These are phyloP conservation scores for Pseudomugil tenellus DNA, from an alignment of 2,797 vertebrate species.

Conservation along the genomic window DNA sequence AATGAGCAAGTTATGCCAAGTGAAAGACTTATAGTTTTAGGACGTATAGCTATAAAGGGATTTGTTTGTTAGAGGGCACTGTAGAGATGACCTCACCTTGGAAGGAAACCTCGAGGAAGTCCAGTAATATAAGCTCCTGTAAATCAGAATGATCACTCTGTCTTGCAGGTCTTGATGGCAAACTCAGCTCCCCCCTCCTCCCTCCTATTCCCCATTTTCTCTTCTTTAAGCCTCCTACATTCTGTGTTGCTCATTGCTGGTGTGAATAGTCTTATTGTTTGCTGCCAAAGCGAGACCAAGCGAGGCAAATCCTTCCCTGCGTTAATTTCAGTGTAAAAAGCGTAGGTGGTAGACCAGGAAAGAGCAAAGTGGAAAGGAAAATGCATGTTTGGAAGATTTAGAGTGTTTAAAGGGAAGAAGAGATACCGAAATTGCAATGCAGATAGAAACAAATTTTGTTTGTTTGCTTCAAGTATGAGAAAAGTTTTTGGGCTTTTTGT, in stretches of 20 bases:
- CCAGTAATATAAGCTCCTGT: slow-evolving; percentile 47
- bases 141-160: slow-evolving; percentile 49
- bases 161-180: slow-evolving; percentile 25
- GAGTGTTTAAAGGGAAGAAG: neutral
- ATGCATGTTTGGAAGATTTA: no score
- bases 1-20: slow-evolving; percentile 11
- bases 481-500: neutral
- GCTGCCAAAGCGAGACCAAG: slow-evolving; percentile 73
- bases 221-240: slow-evolving; percentile 37
- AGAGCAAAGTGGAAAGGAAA: neutral
- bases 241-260: slow-evolving; percentile 56
- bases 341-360: slow-evolving; percentile 8
- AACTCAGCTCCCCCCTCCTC: slow-evolving; percentile 45
- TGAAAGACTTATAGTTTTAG: slow-evolving; percentile 21
- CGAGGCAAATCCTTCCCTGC: slow-evolving; percentile 43
- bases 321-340: slow-evolving; percentile 50
- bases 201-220: slow-evolving; percentile 33
- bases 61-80: slow-evolving; percentile 27
- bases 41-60: slow-evolving; percentile 18
- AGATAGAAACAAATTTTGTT: neutral
- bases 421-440: neutral
- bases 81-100: slow-evolving; percentile 50
- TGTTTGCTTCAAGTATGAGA: neutral
- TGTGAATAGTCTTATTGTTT: slow-evolving; percentile 82
- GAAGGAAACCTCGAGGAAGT: slow-evolving; percentile 38